Base-by-base conservation (phyloP, 2,113 vertebrate genomes). In the Anthoscopus minutus region DNA sequence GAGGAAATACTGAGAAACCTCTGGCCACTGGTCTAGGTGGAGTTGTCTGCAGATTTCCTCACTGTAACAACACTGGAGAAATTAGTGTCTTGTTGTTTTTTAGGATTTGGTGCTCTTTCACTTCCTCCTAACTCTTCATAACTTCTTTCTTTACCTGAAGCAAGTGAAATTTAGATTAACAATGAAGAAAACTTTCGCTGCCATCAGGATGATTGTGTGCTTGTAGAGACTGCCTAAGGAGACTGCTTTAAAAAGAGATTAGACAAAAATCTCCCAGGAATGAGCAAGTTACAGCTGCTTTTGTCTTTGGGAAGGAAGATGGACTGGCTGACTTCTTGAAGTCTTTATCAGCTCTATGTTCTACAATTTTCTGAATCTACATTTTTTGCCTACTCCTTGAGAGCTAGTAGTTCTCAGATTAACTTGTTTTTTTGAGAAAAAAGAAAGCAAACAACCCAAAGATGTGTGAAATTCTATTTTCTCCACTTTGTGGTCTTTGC, bases 181-280 rank as follows among this genome's bases (percentile, higher is more conserved):
- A 47, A 53, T 1, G 35, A 80, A 42, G 19, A 81, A 93, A 42
- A 57, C 50, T 82, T 79, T 93, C 57, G 23, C 54, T 83, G 27
- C 54, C 15, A 1, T 66, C 74, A 50, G n/a, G 13, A 8, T 58
- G 12, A 64, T 80, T 95, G 45, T 4, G 0, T 93, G 80, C 72
- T 60, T 64, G 56, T 77, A 70, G 47, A 51, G 44, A 70, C 31
- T 78, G 79, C 76, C 65, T 62, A 23, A 86, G 64, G 56, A 93
- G 47, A 23, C 56, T 58, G 48, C 67, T 94, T 86, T 50, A 37
- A 61, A 81, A 61, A 50, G 58, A 78, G 62, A 88, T 92, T 73
- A 96, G 76, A 71, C 50, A 93, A 90, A 89, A 92, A 73, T 81
- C 65, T 88, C 50, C 28, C 47, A 90, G 60, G 60, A 92, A 54